These are phyloP conservation scores for Erinaceus europaeus DNA, from an alignment of 2,113 vertebrate genomes.

Conservation along the genomic window DNA sequence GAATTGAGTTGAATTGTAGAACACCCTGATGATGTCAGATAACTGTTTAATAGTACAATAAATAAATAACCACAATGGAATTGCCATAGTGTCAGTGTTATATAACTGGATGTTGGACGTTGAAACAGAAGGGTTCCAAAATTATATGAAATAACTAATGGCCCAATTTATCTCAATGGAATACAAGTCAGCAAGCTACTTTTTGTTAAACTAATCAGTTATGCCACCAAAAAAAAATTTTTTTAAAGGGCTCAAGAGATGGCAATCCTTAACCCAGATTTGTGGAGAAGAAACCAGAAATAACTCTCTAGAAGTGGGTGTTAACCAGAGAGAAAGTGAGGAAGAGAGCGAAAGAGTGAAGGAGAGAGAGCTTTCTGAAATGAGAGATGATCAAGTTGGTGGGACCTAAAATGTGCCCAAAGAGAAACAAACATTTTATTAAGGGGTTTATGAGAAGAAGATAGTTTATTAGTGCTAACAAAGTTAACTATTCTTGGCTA, in stretches of 20 bases:
- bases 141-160: background rate
- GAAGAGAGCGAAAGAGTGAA: background rate
- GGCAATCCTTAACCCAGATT: background rate
- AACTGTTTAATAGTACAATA: background rate
- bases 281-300: background rate
- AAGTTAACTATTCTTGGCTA: background rate
- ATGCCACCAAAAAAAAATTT: too few species aligned
- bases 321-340: background rate
- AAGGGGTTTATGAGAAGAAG: background rate
- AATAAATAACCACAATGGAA: background rate
- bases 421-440: background rate
- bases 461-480: background rate
- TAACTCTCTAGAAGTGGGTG: background rate
- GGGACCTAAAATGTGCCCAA: background rate
- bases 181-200: background rate
- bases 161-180: background rate
- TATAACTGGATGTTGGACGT: background rate
- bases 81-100: background rate
- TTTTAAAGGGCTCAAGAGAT: background rate
- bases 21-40: background rate
- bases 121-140: background rate
- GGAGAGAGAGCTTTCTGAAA: background rate
- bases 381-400: background rate
- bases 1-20: background rate
- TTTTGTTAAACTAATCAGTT: background rate